These are phyloP conservation scores for Notolepis coatsorum DNA, from an alignment of 2,797 vertebrate genomes.

Conservation along the genomic window DNA sequence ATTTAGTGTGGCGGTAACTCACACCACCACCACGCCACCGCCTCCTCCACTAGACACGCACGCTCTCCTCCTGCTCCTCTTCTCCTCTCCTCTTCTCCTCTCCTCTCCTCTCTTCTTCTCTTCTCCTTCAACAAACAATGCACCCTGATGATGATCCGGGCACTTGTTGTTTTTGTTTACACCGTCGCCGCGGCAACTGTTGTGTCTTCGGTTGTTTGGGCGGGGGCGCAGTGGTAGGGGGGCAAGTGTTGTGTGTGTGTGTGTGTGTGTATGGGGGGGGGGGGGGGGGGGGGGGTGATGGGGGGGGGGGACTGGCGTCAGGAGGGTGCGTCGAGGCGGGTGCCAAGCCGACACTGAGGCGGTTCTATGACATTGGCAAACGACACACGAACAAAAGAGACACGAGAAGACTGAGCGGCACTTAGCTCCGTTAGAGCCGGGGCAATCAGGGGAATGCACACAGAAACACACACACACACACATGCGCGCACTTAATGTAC, in stretches of 20 bases:
- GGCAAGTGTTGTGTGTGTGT: no score
- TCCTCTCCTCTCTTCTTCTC: constrained; percentile 1
- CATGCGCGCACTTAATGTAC: not conserved
- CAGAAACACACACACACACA: not conserved
- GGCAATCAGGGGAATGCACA: not conserved
- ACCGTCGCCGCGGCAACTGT: constrained; percentile 68
- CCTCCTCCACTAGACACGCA: constrained; percentile 21
- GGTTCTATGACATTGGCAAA: constrained; percentile 17
- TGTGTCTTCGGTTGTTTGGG: constrained; percentile 65
- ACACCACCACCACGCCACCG: no score
- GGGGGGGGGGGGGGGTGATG: not conserved
- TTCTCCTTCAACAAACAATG: constrained; percentile 14
- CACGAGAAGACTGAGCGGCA: constrained; percentile 1
- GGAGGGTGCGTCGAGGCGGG: constrained; percentile 34
- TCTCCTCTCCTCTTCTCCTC: constrained; percentile 9
- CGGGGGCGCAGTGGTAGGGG: constrained; percentile 28
- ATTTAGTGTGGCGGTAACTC: constrained; percentile 53
- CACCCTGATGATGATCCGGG: constrained; percentile 30
- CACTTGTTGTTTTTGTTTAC: constrained; percentile 68
- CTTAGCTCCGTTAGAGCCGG: not conserved
- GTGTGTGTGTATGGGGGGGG: constrained; percentile 8
- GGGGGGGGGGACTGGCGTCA: constrained; percentile 48
- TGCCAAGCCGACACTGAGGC: constrained; percentile 44
- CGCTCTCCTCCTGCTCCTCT: constrained; percentile 28
- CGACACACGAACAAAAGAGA: constrained; percentile 33